These are phyloP conservation scores for Danaus melanippus DNA, from an alignment of 1,140 invertebrate species.

Conservation along the genomic window DNA sequence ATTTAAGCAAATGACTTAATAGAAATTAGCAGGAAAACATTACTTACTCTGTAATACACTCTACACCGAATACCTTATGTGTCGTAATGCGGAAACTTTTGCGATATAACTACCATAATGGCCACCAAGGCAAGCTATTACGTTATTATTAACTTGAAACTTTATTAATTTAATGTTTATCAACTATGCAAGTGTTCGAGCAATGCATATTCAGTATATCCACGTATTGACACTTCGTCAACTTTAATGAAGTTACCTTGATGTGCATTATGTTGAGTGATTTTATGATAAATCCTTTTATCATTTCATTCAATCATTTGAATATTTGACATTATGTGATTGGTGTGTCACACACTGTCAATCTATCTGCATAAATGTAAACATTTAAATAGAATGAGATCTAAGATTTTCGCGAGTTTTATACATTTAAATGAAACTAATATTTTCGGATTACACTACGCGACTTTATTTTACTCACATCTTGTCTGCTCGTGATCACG, in stretches of 20 bases:
- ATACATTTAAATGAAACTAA: too few relatives aligned
- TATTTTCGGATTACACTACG: too few relatives aligned
- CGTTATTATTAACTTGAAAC: constrained; percentile 29
- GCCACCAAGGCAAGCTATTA: constrained; percentile 23
- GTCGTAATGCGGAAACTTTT: constrained; percentile 27
- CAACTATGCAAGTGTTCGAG: constrained; percentile 19
- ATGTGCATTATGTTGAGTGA: too few relatives aligned
- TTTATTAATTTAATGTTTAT: constrained; percentile 30
- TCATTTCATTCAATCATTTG: too few relatives aligned
- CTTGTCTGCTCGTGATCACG: too few relatives aligned
- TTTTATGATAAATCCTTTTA: too few relatives aligned
- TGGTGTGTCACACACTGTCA: too few relatives aligned
- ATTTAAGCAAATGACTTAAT: neutral
- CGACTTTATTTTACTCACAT: too few relatives aligned
- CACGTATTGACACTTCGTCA: neutral
- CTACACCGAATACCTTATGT: constrained; percentile 21
- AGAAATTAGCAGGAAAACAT: constrained; percentile 8
- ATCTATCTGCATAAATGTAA: too few relatives aligned
- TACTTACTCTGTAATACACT: constrained; percentile 13
- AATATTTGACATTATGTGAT: too few relatives aligned
- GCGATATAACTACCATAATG: constrained; percentile 21
- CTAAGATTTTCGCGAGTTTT: too few relatives aligned
- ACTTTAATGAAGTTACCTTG: constrained; percentile 6
- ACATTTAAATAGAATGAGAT: too few relatives aligned
- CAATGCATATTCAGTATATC: constrained; percentile 6